phyloP scores from a whole-genome alignment of 1,140 invertebrate species.

The Nasonia longicornis region DNA sequence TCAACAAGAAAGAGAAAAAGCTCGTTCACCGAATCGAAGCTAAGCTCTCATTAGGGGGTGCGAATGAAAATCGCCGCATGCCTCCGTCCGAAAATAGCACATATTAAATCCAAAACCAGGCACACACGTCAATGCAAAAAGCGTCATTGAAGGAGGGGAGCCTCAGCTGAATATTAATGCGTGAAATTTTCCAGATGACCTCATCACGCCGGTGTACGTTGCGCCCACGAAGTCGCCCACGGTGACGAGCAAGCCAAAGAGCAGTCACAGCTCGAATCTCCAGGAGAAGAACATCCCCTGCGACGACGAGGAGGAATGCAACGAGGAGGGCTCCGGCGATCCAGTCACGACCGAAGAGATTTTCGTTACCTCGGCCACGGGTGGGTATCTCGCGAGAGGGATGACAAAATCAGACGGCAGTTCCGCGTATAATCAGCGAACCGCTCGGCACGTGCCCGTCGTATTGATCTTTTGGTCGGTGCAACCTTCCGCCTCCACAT shows the following conservation, averaged over 20 bases:
- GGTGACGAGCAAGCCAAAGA: conserved; percentile 66
- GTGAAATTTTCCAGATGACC: conserved; percentile 74
- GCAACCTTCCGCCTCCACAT: neutral
- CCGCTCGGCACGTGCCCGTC: neutral
- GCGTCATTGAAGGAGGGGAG: neutral
- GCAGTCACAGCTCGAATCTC: conserved; percentile 56
- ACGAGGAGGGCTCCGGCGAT: conserved; percentile 78
- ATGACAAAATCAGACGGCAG: neutral
- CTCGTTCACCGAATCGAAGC: neutral
- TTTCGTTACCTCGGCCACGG: conserved; percentile 71
- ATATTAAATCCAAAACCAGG: neutral
- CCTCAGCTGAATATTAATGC: neutral
- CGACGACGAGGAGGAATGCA: conserved; percentile 83
- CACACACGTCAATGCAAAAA: neutral
- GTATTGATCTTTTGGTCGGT: neutral
- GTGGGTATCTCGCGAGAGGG: conserved; percentile 50
- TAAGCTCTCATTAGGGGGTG: neutral
- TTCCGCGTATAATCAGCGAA: too few species aligned
- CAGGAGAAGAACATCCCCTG: conserved; percentile 68
- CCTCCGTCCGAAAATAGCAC: neutral
- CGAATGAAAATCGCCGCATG: neutral
- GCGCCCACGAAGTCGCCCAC: conserved; percentile 82
- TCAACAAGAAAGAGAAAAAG: neutral
- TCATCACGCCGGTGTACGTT: conserved; percentile 92
- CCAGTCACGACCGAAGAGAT: conserved; percentile 75